phyloP scores from a whole-genome alignment of 2,888 invertebrate genomes.

The Halictus ligatus region DNA sequence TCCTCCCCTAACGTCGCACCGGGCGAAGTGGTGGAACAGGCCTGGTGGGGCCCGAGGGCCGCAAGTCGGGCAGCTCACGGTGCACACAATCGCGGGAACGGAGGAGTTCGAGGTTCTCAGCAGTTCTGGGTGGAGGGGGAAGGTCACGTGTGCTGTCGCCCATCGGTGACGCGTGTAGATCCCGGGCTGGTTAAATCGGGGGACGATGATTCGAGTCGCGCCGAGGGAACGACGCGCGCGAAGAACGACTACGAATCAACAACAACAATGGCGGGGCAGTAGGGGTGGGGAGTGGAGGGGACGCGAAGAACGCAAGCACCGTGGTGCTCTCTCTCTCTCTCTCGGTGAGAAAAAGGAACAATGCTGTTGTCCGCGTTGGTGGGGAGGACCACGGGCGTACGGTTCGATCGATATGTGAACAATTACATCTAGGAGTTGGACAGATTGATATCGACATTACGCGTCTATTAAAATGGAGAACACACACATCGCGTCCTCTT shows the following conservation, averaged over 20 bases:
- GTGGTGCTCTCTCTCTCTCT: too few relatives aligned
- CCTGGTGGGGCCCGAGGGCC: too few relatives aligned
- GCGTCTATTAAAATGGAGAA: background rate
- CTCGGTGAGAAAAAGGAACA: background rate
- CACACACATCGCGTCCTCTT: constrained; percentile 5
- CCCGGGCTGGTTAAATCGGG: background rate
- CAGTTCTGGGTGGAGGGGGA: too few relatives aligned
- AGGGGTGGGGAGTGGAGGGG: background rate
- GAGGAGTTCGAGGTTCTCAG: too few relatives aligned
- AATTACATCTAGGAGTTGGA: constrained; percentile 15
- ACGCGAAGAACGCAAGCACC: background rate
- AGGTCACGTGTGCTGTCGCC: too few relatives aligned
- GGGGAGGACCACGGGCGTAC: background rate
- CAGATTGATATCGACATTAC: constrained; percentile 16
- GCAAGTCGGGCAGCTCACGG: too few relatives aligned
- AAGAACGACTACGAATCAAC: background rate
- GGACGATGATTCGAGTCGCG: constrained; percentile 2
- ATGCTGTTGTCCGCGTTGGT: background rate
- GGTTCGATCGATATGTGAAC: background rate
- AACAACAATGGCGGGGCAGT: background rate
- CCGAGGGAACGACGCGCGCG: background rate
- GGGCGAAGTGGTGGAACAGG: too few relatives aligned
- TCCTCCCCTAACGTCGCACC: too few relatives aligned
- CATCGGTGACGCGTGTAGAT: too few relatives aligned
- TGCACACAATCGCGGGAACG: background rate